Percentiles rank a stretch among this genome's conserved stretches.
These are phyloP conservation scores for Conus betulinus DNA, from an alignment of 1,140 invertebrate species.

Conservation along the genomic window DNA sequence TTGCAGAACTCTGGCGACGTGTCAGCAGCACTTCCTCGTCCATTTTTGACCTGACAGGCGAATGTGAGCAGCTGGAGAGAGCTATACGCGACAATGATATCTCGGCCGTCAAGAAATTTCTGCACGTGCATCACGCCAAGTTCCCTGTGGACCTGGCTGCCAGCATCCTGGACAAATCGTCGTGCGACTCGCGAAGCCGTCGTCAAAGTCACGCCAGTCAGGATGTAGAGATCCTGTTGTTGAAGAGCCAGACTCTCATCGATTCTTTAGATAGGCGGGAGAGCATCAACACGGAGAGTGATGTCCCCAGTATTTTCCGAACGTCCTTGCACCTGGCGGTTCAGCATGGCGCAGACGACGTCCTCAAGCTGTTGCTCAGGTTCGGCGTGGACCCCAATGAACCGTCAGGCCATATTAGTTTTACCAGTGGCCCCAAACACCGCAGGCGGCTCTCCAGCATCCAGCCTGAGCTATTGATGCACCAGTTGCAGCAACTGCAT, in stretches of 20 bases:
- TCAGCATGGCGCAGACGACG: conserved; percentile 79
- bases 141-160: conserved; percentile 75
- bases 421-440: background rate
- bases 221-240: conserved; percentile 59
- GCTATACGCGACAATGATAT: conserved; percentile 79
- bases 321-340: conserved; percentile 80
- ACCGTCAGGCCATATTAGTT: conserved; percentile 62
- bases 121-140: conserved; percentile 79
- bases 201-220: conserved; percentile 61
- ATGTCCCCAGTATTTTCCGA: conserved; percentile 76
- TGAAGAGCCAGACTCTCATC: conserved; percentile 61
- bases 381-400: conserved; percentile 80
- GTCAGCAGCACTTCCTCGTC: conserved; percentile 76
- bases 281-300: conserved; percentile 60
- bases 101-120: conserved; percentile 76
- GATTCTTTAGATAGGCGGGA: conserved; percentile 64
- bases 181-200: conserved; percentile 61
- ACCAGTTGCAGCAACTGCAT: conserved; percentile 29
- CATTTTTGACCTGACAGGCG: conserved; percentile 78
- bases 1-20: conserved; percentile 41
- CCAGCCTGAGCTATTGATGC: conserved; percentile 23
- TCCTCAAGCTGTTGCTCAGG: conserved; percentile 78
- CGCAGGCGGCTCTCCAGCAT: background rate
- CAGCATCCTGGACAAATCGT: conserved; percentile 65
- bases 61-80: conserved; percentile 78